Evolutionary conservation across 2,797 vertebrate genomes (phyloP).

Genomic region (Eidolon dupreanum): DNA sequence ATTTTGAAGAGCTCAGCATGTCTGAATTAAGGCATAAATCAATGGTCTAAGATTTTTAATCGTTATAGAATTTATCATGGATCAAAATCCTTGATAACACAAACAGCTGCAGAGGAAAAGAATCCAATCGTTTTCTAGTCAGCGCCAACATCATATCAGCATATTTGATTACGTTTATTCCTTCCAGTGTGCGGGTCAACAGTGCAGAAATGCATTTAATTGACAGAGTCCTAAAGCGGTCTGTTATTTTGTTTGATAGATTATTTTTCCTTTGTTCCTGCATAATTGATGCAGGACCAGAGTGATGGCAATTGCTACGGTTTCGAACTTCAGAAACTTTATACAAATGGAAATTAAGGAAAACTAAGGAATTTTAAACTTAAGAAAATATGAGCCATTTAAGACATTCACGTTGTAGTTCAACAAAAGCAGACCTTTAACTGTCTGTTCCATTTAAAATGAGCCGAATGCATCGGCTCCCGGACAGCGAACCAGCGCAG

Average conservation of each 20-base stretch:
- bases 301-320: slow-evolving; percentile 66
- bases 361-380: neutral
- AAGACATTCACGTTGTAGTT: neutral
- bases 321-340: slow-evolving; percentile 61
- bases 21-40: slow-evolving; percentile 81
- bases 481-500: neutral
- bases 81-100: slow-evolving; percentile 75
- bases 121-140: slow-evolving; percentile 75
- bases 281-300: slow-evolving; percentile 66
- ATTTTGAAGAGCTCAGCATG: slow-evolving; percentile 72
- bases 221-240: slow-evolving; percentile 71
- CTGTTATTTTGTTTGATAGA: slow-evolving; percentile 65
- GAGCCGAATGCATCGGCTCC: neutral
- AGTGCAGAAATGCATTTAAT: slow-evolving; percentile 68
- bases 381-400: neutral
- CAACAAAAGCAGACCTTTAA: neutral
- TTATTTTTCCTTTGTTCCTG: slow-evolving; percentile 74
- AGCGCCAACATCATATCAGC: slow-evolving; percentile 65
- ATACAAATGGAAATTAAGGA: neutral
- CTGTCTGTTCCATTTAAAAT: neutral
- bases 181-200: slow-evolving; percentile 70
- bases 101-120: slow-evolving; percentile 35
- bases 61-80: slow-evolving; percentile 78
- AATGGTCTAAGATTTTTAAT: slow-evolving; percentile 75
- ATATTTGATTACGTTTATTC: slow-evolving; percentile 75